phyloP scores from a whole-genome alignment of 2,797 vertebrate species.

The Enteromius trimaculatus region DNA sequence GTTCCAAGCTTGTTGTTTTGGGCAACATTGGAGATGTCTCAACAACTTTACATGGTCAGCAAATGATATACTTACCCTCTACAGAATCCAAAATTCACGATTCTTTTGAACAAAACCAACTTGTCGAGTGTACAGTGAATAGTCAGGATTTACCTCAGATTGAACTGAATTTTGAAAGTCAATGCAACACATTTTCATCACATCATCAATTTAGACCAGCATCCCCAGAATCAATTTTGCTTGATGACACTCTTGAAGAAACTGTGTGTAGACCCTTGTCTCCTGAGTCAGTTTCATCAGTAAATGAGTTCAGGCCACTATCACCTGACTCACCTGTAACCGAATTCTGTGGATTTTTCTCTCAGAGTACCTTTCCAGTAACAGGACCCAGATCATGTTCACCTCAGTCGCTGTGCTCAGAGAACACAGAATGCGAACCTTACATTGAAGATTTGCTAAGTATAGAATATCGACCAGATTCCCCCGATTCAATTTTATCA shows the following conservation, averaged over 20 bases:
- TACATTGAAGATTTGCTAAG: constrained; percentile 31
- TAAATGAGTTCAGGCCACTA: constrained; percentile 33
- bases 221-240: constrained; percentile 51
- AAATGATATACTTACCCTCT: not conserved
- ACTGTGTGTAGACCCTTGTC: constrained; percentile 64
- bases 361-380: not conserved
- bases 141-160: not conserved
- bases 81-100: not conserved
- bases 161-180: not conserved
- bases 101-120: not conserved
- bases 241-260: not conserved
- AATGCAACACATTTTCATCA: constrained; percentile 57
- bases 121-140: not conserved
- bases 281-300: constrained; percentile 54
- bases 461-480: constrained; percentile 50
- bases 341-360: constrained; percentile 7
- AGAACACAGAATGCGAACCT: constrained; percentile 59
- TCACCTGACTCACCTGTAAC: constrained; percentile 47
- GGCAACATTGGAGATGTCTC: constrained; percentile 53
- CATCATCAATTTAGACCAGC: constrained; percentile 62
- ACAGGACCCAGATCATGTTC: constrained; percentile 57
- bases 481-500: constrained; percentile 57
- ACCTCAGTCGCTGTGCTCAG: constrained; percentile 61
- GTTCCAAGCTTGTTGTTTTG: constrained; percentile 62
- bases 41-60: constrained; percentile 12